These are phyloP conservation scores for Asarcornis scutulata DNA, from an alignment of 2,113 vertebrate species.

Conservation along the genomic window DNA sequence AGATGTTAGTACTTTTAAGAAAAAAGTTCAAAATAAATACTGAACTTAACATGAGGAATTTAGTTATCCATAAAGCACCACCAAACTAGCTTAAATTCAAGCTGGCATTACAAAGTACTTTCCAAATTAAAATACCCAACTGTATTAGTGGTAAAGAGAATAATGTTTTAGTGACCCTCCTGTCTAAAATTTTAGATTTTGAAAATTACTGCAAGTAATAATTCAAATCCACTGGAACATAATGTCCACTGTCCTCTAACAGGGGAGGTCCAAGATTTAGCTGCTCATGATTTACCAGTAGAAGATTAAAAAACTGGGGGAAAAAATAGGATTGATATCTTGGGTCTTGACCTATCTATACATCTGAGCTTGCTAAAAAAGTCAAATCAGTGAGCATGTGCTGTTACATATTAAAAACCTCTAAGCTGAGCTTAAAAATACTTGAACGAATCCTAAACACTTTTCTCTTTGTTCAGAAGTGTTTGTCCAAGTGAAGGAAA, in stretches of 20 bases:
- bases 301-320: conserved; percentile 13
- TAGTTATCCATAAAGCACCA: not conserved
- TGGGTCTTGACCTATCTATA: conserved; percentile 15
- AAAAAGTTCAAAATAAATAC: not conserved
- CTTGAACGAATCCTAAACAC: conserved; percentile 3
- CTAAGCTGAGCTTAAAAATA: conserved; percentile 43
- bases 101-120: not conserved
- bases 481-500: conserved; percentile 10
- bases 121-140: not conserved
- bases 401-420: conserved; percentile 30
- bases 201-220: not conserved
- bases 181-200: not conserved
- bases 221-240: not conserved
- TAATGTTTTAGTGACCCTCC: not conserved
- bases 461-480: conserved; percentile 18
- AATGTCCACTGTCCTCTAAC: not conserved
- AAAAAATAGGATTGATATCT: conserved; percentile 1
- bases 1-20: not conserved
- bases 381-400: not conserved
- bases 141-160: not conserved
- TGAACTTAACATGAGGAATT: not conserved
- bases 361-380: conserved; percentile 18
- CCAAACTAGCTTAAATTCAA: not conserved
- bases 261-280: not conserved
- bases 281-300: not conserved